phyloP scores from a whole-genome alignment of 2,797 vertebrate genomes.

The Parauchenoglanis ngamensis region DNA sequence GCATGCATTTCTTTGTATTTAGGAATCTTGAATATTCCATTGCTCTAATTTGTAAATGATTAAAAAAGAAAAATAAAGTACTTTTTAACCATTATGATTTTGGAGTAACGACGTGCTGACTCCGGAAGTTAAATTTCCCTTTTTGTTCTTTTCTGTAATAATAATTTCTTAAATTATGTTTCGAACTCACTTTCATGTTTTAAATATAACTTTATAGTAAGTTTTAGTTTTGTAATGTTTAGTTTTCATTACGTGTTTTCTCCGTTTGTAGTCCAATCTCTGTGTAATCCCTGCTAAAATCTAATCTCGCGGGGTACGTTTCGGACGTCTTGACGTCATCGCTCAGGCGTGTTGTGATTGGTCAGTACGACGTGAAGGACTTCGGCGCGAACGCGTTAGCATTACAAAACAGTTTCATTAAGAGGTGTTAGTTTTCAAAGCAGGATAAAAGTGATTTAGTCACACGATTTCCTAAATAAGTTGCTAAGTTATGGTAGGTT shows the following conservation, averaged over 20 bases:
- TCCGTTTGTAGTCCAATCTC: background rate
- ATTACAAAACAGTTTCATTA: background rate
- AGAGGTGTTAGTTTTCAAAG: background rate
- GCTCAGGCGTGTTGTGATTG: background rate
- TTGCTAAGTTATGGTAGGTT: background rate
- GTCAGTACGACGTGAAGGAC: background rate
- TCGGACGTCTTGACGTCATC: slow-evolving; percentile 4
- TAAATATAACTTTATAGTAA: too few species aligned
- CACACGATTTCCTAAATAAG: background rate
- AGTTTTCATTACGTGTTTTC: background rate
- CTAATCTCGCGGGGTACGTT: background rate
- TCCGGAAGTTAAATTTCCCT: background rate
- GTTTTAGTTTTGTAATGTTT: background rate
- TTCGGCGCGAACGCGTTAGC: background rate
- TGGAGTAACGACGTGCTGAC: background rate
- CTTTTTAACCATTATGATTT: background rate
- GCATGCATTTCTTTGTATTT: background rate
- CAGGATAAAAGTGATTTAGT: background rate
- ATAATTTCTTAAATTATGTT: background rate
- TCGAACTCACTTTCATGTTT: too few species aligned
- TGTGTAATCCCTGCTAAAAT: too few species aligned
- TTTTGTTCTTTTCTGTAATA: background rate
- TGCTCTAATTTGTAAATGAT: background rate
- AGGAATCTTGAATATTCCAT: background rate
- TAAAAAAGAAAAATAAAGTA: background rate